Base-by-base conservation (phyloP, 2,797 vertebrate species). In the Serranus cabrilla region DNA sequence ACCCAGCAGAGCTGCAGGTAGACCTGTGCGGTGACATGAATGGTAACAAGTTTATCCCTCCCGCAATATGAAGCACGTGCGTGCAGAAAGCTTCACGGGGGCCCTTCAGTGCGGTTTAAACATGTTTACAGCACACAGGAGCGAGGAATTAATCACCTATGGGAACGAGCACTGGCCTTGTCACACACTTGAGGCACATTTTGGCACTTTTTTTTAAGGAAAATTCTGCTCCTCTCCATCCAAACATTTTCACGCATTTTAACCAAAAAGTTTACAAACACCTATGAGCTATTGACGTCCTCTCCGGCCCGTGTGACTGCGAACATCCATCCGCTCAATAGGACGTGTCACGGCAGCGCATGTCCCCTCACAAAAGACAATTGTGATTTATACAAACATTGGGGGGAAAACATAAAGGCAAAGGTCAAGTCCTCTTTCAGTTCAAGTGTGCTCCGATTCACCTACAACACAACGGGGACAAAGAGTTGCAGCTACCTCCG, bases 381-480 rank as follows among this genome's bases (percentile, higher is more conserved):
- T 98, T 98, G 97, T 98, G 96, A 96, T 98, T 98, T 97, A 97
- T 96, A 96, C 97, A 99, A 99, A 99, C 97, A 98, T 96, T 96
- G 95, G 95, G 94, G 92, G 95, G 95, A 93, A 93, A 95, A 96
- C 96, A 98, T 96, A 97, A 97, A 97, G 95, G 96, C 96, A 96
- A 96, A 98, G 97, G 97, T 99, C 97, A 99, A 97, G 97, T 97
- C 96, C 95, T 96, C 96, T 98, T 97, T 92, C 96, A 96, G 95
- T 94, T 96, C 95, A 97, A 97, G 96, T 97, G 96, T 95, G 96
- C 94, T 95, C 94, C 94, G 96, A 97, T 98, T 98, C 96, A 97
- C 96, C 96, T 96, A 96, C 93, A 94, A 97, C 95, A 96, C 96
- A 96, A 97, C 95, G 88, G 96, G 86, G 93, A 96, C 96, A 96